A percentile compares a stretch with the other conserved stretches of the same genome.
Evolutionary conservation across 2,888 invertebrate genomes (phyloP).

Genomic region (Erebia ligea): DNA sequence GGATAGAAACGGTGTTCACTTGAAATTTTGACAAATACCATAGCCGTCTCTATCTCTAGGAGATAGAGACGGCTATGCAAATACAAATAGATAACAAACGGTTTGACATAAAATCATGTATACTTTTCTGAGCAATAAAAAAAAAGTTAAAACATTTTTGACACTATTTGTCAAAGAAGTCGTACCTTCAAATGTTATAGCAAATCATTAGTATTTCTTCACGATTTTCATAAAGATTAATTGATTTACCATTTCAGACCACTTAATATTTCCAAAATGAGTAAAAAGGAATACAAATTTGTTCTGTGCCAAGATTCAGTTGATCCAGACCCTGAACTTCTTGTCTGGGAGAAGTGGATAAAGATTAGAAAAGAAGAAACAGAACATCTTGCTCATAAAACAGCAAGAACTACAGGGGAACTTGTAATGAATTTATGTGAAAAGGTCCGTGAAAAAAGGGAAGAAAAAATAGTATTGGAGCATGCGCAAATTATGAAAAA

Average conservation of each 20-base stretch:
- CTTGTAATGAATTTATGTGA: conserved; percentile 67
- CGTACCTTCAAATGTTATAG: background rate
- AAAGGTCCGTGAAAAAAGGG: conserved; percentile 60
- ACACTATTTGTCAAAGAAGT: background rate
- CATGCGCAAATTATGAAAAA: conserved; percentile 63
- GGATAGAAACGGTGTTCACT: background rate
- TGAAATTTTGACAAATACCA: too few relatives aligned
- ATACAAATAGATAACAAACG: too few relatives aligned
- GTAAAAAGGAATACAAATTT: conserved; percentile 10
- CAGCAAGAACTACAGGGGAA: conserved; percentile 58
- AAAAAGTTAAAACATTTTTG: background rate
- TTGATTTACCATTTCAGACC: background rate
- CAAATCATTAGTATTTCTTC: background rate
- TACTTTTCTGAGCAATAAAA: too few relatives aligned
- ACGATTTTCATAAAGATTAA: background rate
- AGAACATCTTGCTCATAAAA: conserved; percentile 50
- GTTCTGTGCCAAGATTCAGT: conserved; percentile 41
- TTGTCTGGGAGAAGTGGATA: conserved; percentile 74
- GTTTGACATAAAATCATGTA: too few relatives aligned
- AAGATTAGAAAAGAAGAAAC: conserved; percentile 65
- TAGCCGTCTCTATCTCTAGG: too few relatives aligned
- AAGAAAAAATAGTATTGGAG: conserved; percentile 64
- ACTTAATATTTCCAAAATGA: background rate
- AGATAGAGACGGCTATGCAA: too few relatives aligned
- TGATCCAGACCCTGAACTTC: conserved; percentile 61